Conservation (phyloP, 2,113 vertebrate genomes). For the Antigone vipio region DNA sequence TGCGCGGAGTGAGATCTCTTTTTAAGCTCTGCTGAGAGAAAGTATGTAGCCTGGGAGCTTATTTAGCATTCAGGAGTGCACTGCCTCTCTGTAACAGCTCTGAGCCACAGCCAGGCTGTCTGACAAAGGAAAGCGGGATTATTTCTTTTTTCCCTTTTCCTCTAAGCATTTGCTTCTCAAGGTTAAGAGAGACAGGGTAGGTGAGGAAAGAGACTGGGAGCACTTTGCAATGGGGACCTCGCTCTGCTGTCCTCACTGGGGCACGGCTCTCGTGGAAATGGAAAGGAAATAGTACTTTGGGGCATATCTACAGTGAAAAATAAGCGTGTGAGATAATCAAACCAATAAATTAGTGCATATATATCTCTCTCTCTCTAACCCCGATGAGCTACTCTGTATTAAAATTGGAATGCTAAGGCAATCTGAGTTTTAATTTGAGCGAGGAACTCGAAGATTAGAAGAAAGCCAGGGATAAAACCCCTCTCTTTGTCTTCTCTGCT, state of each 20-base stretch:
- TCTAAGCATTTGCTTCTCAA: slow-evolving; percentile 23
- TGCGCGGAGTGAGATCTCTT: not conserved
- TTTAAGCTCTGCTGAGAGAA: slow-evolving; percentile 10
- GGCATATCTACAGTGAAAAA: not conserved
- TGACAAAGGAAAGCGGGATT: slow-evolving; percentile 38
- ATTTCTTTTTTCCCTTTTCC: not conserved
- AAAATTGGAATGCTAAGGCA: not conserved
- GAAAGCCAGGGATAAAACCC: not conserved
- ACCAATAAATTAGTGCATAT: too few relatives aligned
- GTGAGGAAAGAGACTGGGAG: not conserved
- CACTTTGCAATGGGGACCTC: not conserved
- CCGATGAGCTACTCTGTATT: not conserved
- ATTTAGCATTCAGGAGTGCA: slow-evolving; percentile 63
- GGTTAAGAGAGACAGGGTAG: slow-evolving; percentile 5
- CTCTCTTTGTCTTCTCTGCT: not conserved
- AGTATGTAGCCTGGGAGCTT: slow-evolving; percentile 41
- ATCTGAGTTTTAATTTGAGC: not conserved
- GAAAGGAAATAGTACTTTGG: not conserved
- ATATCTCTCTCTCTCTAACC: not conserved
- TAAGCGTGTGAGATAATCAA: not conserved
- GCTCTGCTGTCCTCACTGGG: not conserved
- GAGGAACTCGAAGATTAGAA: not conserved
- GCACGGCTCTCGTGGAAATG: not conserved
- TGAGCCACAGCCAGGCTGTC: slow-evolving; percentile 19
- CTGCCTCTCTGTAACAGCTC: slow-evolving; percentile 4